phyloP scores from a whole-genome alignment of 2,113 vertebrate genomes.

The Poicephalus meyeri region DNA sequence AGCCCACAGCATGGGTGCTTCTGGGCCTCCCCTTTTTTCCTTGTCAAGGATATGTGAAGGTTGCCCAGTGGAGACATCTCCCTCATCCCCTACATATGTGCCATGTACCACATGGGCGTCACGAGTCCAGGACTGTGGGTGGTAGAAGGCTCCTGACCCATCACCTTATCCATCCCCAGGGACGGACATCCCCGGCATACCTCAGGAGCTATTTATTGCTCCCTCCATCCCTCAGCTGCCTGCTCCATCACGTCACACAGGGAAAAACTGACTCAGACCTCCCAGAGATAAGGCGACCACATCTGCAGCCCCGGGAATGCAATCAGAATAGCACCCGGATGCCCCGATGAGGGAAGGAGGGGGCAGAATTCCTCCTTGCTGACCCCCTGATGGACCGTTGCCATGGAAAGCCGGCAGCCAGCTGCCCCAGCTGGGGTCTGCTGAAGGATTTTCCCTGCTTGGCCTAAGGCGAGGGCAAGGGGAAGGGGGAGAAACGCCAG shows the following conservation, averaged over 20 bases:
- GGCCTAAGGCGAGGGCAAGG: conserved; percentile 37
- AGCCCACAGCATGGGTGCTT: neutral
- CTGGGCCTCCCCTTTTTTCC: neutral
- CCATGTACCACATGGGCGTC: neutral
- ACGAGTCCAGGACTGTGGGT: rapidly evolving
- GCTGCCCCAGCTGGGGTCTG: conserved; percentile 49
- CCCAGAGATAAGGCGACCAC: conserved; percentile 60
- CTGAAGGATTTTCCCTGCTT: conserved; percentile 57
- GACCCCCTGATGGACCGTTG: conserved; percentile 52
- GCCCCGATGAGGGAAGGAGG: neutral
- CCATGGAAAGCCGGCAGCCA: conserved; percentile 52
- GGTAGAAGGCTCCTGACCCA: neutral
- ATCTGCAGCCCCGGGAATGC: conserved; percentile 58
- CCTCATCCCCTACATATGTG: rapidly evolving
- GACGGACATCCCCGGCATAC: neutral
- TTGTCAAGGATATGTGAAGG: neutral
- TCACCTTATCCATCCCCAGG: neutral
- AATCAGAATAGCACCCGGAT: conserved; percentile 21
- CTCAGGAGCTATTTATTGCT: conserved; percentile 57
- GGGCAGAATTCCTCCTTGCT: neutral
- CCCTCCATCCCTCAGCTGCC: conserved; percentile 26
- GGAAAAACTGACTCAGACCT: conserved; percentile 70
- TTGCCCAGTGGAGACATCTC: neutral
- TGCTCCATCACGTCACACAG: conserved; percentile 3
- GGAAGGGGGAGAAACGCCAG: neutral